These are phyloP conservation scores for Scopus umbretta DNA, from an alignment of 2,113 vertebrate species.

Conservation along the genomic window DNA sequence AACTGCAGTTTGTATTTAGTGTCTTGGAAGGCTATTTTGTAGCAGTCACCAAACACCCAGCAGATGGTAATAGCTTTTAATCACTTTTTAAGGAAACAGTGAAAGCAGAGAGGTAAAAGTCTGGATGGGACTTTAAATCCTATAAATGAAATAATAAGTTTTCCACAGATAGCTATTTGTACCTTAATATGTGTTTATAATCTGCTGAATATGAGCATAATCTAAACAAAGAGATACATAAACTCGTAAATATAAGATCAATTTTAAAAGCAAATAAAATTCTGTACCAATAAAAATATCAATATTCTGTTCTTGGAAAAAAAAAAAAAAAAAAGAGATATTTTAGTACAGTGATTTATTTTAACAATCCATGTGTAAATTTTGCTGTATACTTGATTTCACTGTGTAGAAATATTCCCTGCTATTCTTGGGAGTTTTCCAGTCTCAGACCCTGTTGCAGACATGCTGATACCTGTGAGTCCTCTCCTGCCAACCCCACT, in stretches of 20 bases:
- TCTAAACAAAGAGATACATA: neutral
- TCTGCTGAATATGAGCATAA: neutral
- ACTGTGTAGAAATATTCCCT: neutral
- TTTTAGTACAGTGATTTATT: neutral
- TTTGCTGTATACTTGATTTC: neutral
- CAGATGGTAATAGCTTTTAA: neutral
- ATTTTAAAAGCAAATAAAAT: neutral
- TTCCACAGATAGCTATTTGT: neutral
- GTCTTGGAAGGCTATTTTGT: neutral
- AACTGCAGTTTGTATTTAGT: neutral
- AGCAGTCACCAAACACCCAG: neutral
- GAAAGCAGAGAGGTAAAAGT: neutral
- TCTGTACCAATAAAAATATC: neutral
- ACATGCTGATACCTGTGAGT: rapidly evolving
- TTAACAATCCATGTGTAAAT: neutral
- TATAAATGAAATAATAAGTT: neutral
- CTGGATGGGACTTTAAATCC: neutral
- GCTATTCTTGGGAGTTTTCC: neutral
- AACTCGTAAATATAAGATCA: neutral
- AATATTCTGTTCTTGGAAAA: neutral
- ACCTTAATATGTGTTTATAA: neutral
- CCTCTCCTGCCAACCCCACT: rapidly evolving
- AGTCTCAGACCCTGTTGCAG: neutral
- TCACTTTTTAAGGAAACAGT: neutral
- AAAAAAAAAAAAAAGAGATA: neutral